Percentiles rank a stretch among this genome's conserved stretches.
Evolutionary conservation across 2,113 vertebrate genomes (phyloP).

Genomic region (Rhea americana): DNA sequence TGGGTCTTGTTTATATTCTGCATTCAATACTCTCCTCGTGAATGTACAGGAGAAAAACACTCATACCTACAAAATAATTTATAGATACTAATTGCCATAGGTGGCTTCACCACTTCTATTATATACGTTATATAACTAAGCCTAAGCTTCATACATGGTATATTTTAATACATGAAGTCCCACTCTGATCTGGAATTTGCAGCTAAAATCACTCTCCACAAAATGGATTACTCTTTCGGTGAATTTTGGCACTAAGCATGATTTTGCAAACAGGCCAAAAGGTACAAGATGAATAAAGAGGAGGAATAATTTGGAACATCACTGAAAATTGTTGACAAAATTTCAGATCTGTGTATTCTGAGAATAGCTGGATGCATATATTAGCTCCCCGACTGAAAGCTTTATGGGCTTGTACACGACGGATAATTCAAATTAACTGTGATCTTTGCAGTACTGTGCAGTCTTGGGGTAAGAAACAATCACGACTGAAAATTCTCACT

Average conservation of each 20-base stretch:
- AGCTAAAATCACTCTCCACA: not conserved
- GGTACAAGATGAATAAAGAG: not conserved
- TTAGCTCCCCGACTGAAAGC: not conserved
- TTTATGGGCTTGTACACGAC: not conserved
- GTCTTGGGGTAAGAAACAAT: not conserved
- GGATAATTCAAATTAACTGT: not conserved
- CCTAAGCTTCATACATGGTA: not conserved
- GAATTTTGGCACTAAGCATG: not conserved
- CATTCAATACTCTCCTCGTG: not conserved
- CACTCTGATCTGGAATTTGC: not conserved
- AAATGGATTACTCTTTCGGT: not conserved
- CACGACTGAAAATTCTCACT: constrained; percentile 27
- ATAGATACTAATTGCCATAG: not conserved
- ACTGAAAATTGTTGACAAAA: not conserved
- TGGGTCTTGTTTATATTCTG: not conserved
- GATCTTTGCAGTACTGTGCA: not conserved
- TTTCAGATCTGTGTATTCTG: not conserved
- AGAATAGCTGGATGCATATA: not conserved
- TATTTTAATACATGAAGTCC: not conserved
- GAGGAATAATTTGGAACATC: not conserved
- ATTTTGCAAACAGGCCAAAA: not conserved
- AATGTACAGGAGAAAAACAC: not conserved
- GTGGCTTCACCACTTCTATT: not conserved
- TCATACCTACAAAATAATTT: not conserved
- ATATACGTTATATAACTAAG: not conserved